A percentile compares a stretch with the other conserved stretches of the same genome.
These are phyloP conservation scores for Phytoseiulus persimilis DNA, from an alignment of 2,888 invertebrate genomes.

Conservation along the genomic window DNA sequence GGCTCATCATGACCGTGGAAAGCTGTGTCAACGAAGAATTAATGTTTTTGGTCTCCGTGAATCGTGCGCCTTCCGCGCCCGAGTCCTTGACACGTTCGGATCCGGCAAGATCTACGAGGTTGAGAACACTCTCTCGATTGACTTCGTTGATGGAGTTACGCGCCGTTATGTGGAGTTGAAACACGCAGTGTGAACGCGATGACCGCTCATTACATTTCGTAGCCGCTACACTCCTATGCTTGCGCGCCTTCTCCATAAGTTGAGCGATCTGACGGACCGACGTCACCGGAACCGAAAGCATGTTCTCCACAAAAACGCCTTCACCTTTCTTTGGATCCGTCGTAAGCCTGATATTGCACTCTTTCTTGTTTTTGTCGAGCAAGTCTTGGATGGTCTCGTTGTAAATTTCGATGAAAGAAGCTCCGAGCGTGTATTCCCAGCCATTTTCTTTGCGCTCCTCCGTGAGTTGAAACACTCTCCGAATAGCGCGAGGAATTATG, in stretches of 20 bases:
- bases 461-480: conserved; percentile 66
- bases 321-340: conserved; percentile 60
- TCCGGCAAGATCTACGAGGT: conserved; percentile 77
- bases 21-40: conserved; percentile 71
- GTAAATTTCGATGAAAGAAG: conserved; percentile 74
- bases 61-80: conserved; percentile 52
- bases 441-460: conserved; percentile 59
- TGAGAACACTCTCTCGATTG: conserved; percentile 52
- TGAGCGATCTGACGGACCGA: conserved; percentile 59
- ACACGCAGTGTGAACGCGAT: conserved; percentile 51
- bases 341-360: conserved; percentile 65
- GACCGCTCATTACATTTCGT: conserved; percentile 63
- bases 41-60: conserved; percentile 75
- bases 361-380: conserved; percentile 59
- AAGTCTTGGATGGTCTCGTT: conserved; percentile 74
- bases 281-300: conserved; percentile 54
- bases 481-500: conserved; percentile 75
- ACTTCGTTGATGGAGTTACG: conserved; percentile 50
- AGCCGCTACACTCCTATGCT: conserved; percentile 69
- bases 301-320: conserved; percentile 43
- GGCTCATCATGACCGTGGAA: conserved; percentile 70
- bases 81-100: conserved; percentile 61
- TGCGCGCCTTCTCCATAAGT: conserved; percentile 65
- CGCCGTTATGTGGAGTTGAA: conserved; percentile 50
- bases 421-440: conserved; percentile 61